These are phyloP conservation scores for Manis javanica DNA, from an alignment of 2,797 vertebrate species.

Conservation along the genomic window DNA sequence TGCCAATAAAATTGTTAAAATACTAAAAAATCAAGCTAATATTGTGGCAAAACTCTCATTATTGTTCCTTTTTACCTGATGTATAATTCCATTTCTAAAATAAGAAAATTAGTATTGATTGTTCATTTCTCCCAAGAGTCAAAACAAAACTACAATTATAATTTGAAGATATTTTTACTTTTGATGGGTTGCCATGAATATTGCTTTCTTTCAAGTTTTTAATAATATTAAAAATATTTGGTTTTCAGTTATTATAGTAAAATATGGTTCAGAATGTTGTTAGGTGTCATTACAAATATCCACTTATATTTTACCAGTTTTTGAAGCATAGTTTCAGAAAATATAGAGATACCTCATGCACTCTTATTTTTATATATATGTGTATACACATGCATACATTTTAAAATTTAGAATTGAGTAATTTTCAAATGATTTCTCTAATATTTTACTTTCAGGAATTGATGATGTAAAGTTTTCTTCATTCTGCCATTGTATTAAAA, in stretches of 20 bases:
- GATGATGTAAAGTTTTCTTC: neutral
- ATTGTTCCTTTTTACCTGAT: neutral
- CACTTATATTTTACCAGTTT: conserved; percentile 52
- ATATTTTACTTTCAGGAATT: neutral
- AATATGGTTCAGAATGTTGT: conserved; percentile 16
- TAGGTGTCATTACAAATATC: neutral
- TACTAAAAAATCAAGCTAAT: conserved; percentile 60
- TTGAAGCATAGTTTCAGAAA: conserved; percentile 48
- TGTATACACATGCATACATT: neutral
- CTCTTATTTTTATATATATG: neutral
- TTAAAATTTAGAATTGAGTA: neutral
- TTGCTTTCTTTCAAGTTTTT: conserved; percentile 6
- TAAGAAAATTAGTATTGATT: neutral
- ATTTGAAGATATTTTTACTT: conserved; percentile 52
- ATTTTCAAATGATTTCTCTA: neutral
- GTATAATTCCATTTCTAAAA: neutral
- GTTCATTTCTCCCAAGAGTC: conserved; percentile 22
- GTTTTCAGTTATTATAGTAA: conserved; percentile 38
- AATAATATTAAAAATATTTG: conserved; percentile 10
- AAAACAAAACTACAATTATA: conserved; percentile 10
- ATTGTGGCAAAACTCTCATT: conserved; percentile 28
- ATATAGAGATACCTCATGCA: neutral
- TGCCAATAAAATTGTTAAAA: conserved; percentile 51
- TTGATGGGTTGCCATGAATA: neutral
- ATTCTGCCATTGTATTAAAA: neutral